Conservation (phyloP, 2,113 vertebrate species). For the Gallinago undulata region DNA sequence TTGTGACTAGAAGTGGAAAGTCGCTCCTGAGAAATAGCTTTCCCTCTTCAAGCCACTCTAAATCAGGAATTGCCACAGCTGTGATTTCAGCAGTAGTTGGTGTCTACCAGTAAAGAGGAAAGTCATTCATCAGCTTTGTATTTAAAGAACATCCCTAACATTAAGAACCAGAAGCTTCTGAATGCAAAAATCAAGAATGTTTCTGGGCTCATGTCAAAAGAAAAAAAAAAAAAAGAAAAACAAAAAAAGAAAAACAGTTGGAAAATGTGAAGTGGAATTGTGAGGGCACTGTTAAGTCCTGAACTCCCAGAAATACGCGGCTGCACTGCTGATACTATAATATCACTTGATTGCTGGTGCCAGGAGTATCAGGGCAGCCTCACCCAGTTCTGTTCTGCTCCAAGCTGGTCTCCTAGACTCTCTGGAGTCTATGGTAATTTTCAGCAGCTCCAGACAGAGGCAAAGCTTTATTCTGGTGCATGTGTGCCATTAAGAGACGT, state of each 20-base stretch:
- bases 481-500: neutral
- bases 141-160: neutral
- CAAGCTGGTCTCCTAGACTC: conserved; percentile 70
- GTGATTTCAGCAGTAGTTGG: neutral
- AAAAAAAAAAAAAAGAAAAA: neutral
- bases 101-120: neutral
- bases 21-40: neutral
- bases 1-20: neutral
- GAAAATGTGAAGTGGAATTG: neutral
- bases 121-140: neutral
- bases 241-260: neutral
- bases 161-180: neutral
- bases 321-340: conserved; percentile 11
- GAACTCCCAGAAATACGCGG: neutral
- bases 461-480: conserved; percentile 62
- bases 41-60: neutral
- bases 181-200: neutral
- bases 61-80: neutral
- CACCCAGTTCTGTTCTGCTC: conserved; percentile 69
- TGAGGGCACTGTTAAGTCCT: neutral
- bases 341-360: conserved; percentile 8
- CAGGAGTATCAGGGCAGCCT: conserved; percentile 56
- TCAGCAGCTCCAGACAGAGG: conserved; percentile 70
- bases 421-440: conserved; percentile 79
- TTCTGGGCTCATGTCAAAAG: neutral